Conservation (phyloP, 2,888 invertebrate species). For the Sisyra terminalis region DNA sequence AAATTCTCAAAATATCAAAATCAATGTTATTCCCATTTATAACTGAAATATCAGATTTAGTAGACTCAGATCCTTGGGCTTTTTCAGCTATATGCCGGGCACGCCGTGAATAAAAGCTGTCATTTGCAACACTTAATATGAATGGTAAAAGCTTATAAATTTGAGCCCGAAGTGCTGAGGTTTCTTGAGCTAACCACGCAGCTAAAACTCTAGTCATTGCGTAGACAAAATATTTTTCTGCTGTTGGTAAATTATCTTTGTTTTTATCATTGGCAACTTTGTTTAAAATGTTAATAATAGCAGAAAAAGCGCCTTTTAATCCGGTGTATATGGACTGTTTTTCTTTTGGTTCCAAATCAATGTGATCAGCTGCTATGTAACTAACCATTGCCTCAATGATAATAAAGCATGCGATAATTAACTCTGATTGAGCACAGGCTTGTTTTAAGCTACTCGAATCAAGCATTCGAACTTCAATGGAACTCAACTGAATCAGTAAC, state of each 20-base stretch:
- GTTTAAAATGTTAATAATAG: constrained; percentile 55
- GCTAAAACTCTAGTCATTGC: constrained; percentile 70
- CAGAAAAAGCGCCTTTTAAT: constrained; percentile 75
- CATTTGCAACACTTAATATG: constrained; percentile 62
- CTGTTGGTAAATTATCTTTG: constrained; percentile 45
- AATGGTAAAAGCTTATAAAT: constrained; percentile 69
- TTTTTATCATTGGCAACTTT: constrained; percentile 61
- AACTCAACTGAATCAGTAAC: constrained; percentile 67
- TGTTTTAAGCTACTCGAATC: constrained; percentile 74
- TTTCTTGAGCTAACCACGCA: constrained; percentile 85
- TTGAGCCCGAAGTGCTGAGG: constrained; percentile 70
- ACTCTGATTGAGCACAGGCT: constrained; percentile 55
- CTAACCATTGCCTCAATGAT: constrained; percentile 65
- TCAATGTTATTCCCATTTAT: constrained; percentile 22
- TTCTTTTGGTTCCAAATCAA: constrained; percentile 79
- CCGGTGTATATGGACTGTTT: constrained; percentile 82
- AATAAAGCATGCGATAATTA: constrained; percentile 68
- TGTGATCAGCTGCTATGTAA: constrained; percentile 62
- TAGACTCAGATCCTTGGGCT: constrained; percentile 23
- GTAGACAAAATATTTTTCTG: constrained; percentile 65
- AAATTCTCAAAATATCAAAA: constrained; percentile 59
- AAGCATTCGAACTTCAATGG: constrained; percentile 87
- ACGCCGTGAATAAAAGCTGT: constrained; percentile 60
- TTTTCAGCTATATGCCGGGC: constrained; percentile 50
- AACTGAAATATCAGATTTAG: constrained; percentile 19